A percentile compares a stretch with the other conserved stretches of the same genome.
Evolutionary conservation across 2,113 vertebrate species (phyloP).

Genomic region (Laticauda laticaudata): DNA sequence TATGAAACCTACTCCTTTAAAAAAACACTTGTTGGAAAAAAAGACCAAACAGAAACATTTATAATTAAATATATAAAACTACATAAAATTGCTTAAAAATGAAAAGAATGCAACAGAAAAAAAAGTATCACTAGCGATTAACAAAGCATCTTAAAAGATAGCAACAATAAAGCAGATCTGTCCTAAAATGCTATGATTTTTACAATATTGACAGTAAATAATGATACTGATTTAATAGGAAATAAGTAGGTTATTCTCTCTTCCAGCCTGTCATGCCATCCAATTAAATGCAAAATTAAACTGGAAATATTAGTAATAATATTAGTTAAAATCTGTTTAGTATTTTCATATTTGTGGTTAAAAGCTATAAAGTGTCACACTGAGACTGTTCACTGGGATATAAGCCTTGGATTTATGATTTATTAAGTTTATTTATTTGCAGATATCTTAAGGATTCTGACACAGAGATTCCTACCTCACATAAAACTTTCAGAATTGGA

Average conservation of each 20-base stretch:
- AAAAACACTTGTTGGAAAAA: conserved; percentile 6
- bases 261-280: not conserved
- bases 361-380: not conserved
- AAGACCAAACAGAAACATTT: not conserved
- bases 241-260: not conserved
- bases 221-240: not conserved
- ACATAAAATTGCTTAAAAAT: too few relatives aligned
- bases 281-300: not conserved
- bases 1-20: conserved; percentile 47
- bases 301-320: not conserved
- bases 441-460: conserved; percentile 86
- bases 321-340: not conserved
- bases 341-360: not conserved
- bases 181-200: not conserved
- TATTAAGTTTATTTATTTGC: conserved; percentile 48
- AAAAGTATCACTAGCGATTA: not conserved
- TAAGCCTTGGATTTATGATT: not conserved
- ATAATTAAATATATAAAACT: not conserved
- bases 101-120: too few relatives aligned
- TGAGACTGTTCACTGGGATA: not conserved
- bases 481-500: conserved; percentile 81
- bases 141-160: not conserved
- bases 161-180: not conserved
- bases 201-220: not conserved
- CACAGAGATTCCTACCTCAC: conserved; percentile 90